Evolutionary conservation across 1,140 invertebrate species (phyloP).

Genomic region (Dreissena rostriformis): DNA sequence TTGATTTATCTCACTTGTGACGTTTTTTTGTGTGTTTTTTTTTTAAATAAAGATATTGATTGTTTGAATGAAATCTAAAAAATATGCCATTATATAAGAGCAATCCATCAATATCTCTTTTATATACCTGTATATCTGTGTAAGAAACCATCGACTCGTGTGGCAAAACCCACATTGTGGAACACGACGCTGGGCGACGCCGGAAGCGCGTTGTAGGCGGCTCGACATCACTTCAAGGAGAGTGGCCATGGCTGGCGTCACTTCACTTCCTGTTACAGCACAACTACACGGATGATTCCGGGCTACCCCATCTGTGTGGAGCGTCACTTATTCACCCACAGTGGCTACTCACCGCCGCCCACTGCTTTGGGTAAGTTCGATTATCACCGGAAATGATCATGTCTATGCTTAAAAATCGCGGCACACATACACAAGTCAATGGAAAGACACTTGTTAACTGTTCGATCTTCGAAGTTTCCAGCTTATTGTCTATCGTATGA

Average conservation of each 20-base stretch:
- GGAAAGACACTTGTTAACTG: background rate
- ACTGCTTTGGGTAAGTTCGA: conserved; percentile 77
- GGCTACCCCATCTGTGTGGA: conserved; percentile 78
- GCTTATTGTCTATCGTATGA: background rate
- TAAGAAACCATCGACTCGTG: conserved; percentile 39
- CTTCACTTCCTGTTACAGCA: conserved; percentile 58
- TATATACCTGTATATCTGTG: too few species aligned
- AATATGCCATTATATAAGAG: too few species aligned
- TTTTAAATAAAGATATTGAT: too few species aligned
- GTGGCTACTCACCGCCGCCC: conserved; percentile 81
- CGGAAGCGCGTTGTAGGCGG: conserved; percentile 72
- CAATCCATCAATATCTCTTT: too few species aligned
- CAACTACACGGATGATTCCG: conserved; percentile 54
- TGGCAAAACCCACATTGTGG: conserved; percentile 39
- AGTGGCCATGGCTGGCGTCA: conserved; percentile 76
- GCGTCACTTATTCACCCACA: conserved; percentile 78
- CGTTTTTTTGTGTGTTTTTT: too few species aligned
- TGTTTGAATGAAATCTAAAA: too few species aligned
- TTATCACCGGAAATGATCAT: background rate
- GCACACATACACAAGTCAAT: too few species aligned
- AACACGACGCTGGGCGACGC: background rate
- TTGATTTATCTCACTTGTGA: too few species aligned
- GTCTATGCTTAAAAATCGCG: background rate
- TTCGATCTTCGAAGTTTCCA: background rate
- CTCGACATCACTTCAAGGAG: conserved; percentile 51